phyloP scores from a whole-genome alignment of 2,113 vertebrate species.

The Microtus pennsylvanicus region DNA sequence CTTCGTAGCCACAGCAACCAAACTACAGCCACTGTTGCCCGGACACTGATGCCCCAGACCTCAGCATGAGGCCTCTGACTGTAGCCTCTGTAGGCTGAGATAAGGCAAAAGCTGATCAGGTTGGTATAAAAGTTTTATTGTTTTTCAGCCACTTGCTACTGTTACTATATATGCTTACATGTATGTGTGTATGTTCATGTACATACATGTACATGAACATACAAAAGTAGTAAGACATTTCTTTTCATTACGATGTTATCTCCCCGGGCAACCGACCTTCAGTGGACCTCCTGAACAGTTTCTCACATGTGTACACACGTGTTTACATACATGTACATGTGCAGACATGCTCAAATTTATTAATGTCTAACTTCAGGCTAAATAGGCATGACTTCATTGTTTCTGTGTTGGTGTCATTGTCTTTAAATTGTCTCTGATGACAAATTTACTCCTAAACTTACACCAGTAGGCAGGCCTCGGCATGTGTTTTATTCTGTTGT shows the following conservation, averaged over 20 bases:
- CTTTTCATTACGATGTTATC: neutral
- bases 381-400: fast-evolving
- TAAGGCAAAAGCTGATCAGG: fast-evolving
- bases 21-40: neutral
- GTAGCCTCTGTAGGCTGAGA: no score
- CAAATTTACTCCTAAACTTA: neutral
- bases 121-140: fast-evolving
- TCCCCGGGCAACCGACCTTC: no score
- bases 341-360: neutral
- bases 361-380: neutral
- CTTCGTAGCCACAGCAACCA: neutral
- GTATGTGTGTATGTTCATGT: no score
- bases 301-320: neutral
- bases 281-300: no score
- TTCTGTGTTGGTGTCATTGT: neutral
- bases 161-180: neutral
- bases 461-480: neutral
- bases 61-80: neutral
- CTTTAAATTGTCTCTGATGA: neutral
- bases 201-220: neutral
- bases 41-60: neutral
- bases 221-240: neutral
- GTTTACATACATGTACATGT: neutral
- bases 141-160: fast-evolving
- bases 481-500: neutral